Conservation (phyloP, 1,140 invertebrate species). For the Radopholus similis region DNA sequence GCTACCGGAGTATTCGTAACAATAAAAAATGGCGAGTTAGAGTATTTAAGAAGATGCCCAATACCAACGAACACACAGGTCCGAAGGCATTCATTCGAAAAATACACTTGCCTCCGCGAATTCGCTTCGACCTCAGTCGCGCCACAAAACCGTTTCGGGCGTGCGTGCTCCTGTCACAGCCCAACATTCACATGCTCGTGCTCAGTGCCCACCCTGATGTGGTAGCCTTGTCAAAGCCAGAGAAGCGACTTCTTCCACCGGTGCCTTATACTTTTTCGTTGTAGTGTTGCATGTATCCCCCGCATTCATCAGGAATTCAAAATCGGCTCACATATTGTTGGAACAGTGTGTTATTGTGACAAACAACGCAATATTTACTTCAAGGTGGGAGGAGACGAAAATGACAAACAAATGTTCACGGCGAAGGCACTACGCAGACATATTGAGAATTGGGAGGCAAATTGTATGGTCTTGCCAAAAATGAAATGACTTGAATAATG, state of each 20-base stretch:
- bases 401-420: constrained; percentile 39
- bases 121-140: constrained; percentile 30
- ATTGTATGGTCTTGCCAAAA: constrained; percentile 26
- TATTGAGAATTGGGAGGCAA: constrained; percentile 36
- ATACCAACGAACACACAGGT: constrained; percentile 25
- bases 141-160: constrained; percentile 34
- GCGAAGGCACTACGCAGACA: constrained; percentile 37
- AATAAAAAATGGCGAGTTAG: constrained; percentile 44
- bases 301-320: constrained; percentile 33
- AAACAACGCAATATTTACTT: constrained; percentile 46
- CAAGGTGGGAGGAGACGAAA: constrained; percentile 25
- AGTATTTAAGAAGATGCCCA: neutral
- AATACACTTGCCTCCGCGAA: constrained; percentile 44
- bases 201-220: constrained; percentile 55
- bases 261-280: constrained; percentile 23
- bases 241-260: constrained; percentile 38
- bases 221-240: constrained; percentile 45
- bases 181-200: constrained; percentile 49
- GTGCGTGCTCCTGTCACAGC: constrained; percentile 45
- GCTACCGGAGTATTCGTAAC: constrained; percentile 39
- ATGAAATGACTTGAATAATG: constrained; percentile 1
- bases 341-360: constrained; percentile 38
- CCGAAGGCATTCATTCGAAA: constrained; percentile 45
- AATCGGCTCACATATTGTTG: constrained; percentile 40
- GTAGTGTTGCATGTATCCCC: neutral